Base-by-base conservation (phyloP, 1,140 invertebrate species). In the Trachymyrmex septentrionalis region DNA sequence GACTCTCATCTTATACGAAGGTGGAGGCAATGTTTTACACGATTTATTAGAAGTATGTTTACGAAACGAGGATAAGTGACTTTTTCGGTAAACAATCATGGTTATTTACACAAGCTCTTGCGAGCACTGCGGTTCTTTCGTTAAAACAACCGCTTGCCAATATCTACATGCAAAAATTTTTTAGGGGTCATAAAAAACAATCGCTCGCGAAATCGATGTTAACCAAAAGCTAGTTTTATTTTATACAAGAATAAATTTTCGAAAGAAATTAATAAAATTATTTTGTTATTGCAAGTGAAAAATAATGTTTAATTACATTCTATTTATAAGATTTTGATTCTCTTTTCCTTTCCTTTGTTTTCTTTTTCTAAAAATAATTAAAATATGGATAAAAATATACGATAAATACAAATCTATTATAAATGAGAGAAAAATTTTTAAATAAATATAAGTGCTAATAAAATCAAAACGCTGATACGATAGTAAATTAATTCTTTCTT, bases 41-140 rank as follows among this genome's bases (percentile, higher is more conserved):
- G 55, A 44, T 84, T 84, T 84, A 84, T 84, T 84, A 75, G 69
- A 75, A 73, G 69, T 44, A 57, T 63, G 55, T 84, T 84, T 84
- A 73, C n/a, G 19, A 48, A 75, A 73, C 19, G 55, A 61, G 57
- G 53, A 82, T 80, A 48, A 80, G 77, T 84, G 67, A 38, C n/a
- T 50, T 44, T 75, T 19, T 48, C 38, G 14, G 34, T 84, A 73
- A 84, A 82, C 53, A 82, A 84, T 84, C 69, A 72, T 24, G 69
- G 63, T 75, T 75, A 69, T 75, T 84, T 84, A 75, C 55, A 48
- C 55, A 75, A n/a, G 7, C 14, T 24, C 38, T 34, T 16, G 55
- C 27, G 2, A 48, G 27, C 19, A 14, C 59, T 73, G 69, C 55
- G 24, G 27, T 44, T 66, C 27, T 24, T 38, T 63, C n/a, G 69